Conservation (phyloP, 2,113 vertebrate species). For the Brachypteracias leptosomus region DNA sequence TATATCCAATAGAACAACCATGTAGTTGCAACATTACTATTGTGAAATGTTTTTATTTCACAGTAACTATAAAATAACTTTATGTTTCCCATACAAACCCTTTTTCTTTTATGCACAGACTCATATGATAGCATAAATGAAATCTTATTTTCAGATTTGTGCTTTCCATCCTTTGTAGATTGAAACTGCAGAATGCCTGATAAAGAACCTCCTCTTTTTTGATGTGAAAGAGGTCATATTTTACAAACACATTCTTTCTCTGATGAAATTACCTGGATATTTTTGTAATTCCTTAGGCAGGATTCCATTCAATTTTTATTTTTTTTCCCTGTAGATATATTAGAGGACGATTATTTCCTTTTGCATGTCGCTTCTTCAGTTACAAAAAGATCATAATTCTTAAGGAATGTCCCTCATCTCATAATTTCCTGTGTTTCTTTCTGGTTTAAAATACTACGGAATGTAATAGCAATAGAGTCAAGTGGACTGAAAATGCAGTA, state of each 20-base stretch:
- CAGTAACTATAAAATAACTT: not conserved
- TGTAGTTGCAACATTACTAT: not conserved
- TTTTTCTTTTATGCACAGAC: not conserved
- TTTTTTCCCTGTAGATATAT: not conserved
- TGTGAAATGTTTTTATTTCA: constrained; percentile 12
- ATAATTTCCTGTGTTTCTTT: not conserved
- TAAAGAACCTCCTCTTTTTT: not conserved
- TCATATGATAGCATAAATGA: not conserved
- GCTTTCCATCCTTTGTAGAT: not conserved
- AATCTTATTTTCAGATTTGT: not conserved
- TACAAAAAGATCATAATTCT: not conserved
- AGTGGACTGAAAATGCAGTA: not conserved
- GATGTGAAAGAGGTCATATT: not conserved
- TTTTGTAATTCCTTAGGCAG: not conserved
- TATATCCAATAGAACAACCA: not conserved
- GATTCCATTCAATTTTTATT: not conserved
- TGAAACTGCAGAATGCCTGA: not conserved
- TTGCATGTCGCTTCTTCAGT: not conserved
- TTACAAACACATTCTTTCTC: not conserved
- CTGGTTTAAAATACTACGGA: not conserved
- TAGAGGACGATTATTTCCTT: not conserved
- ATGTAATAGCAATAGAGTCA: not conserved
- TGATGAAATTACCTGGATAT: not conserved
- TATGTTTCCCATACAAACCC: not conserved
- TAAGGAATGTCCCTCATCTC: not conserved